These are phyloP conservation scores for Xylota sylvarum DNA, from an alignment of 2,888 invertebrate species.

Conservation along the genomic window DNA sequence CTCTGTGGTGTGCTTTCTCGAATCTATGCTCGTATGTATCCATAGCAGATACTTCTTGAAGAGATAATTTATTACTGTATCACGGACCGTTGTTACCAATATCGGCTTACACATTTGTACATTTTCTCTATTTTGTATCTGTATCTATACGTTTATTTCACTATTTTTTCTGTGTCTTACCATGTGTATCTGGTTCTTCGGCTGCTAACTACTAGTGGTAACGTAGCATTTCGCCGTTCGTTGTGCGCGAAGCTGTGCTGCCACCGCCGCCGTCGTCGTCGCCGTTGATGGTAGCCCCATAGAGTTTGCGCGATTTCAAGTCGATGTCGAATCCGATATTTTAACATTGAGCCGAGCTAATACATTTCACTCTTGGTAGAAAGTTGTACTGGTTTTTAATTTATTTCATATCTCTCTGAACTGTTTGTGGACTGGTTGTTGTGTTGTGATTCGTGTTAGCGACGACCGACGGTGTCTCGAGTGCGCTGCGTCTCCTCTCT, in stretches of 20 bases:
- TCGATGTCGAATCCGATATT: slow-evolving; percentile 68
- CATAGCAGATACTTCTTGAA: slow-evolving; percentile 24
- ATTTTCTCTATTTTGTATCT: slow-evolving; percentile 66
- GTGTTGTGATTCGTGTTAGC: slow-evolving; percentile 43
- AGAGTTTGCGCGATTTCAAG: slow-evolving; percentile 50
- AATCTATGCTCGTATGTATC: slow-evolving; percentile 17
- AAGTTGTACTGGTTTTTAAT: slow-evolving; percentile 77
- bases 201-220: slow-evolving; percentile 45
- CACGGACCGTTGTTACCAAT: slow-evolving; percentile 73
- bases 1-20: slow-evolving; percentile 47
- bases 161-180: slow-evolving; percentile 71
- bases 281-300: slow-evolving; percentile 18
- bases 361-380: slow-evolving; percentile 77
- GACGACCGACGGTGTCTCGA: slow-evolving; percentile 16
- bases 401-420: slow-evolving; percentile 57
- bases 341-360: slow-evolving; percentile 75
- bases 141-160: slow-evolving; percentile 49
- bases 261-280: background rate
- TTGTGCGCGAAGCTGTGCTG: slow-evolving; percentile 24
- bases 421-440: slow-evolving; percentile 25
- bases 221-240: slow-evolving; percentile 41
- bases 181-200: slow-evolving; percentile 72
- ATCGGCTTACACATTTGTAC: slow-evolving; percentile 66
- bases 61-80: slow-evolving; percentile 73
- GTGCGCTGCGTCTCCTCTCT: slow-evolving; percentile 5